Conservation (phyloP, 2,888 invertebrate genomes). For the Conus canariensis region DNA sequence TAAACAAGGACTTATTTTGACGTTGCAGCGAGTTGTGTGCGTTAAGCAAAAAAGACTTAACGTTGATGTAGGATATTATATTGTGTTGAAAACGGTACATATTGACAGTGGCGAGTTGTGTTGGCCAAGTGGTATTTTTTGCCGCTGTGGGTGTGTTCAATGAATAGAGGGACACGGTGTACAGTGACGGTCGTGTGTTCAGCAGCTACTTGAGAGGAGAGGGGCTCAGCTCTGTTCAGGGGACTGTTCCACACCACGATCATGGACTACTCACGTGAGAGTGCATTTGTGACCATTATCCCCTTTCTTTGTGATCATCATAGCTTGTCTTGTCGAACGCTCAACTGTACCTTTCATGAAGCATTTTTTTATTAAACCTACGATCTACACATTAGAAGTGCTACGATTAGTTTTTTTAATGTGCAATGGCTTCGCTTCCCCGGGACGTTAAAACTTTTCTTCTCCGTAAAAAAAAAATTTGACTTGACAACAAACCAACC, state of each 20-base stretch:
- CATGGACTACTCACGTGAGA: neutral
- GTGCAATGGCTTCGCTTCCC: constrained; percentile 1
- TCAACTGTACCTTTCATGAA: constrained; percentile 4
- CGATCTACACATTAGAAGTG: neutral
- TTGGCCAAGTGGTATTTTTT: neutral
- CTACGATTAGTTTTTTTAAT: neutral
- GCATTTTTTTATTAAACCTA: neutral
- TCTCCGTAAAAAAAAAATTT: too few relatives aligned
- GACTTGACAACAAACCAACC: too few relatives aligned
- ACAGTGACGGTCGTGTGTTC: neutral
- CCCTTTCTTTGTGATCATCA: neutral
- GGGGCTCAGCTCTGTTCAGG: too few relatives aligned
- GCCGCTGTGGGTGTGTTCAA: neutral
- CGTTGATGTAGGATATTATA: neutral
- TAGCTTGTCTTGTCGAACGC: neutral
- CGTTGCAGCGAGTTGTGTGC: neutral
- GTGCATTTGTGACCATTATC: constrained; percentile 11
- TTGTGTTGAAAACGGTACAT: neutral
- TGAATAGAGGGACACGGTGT: neutral
- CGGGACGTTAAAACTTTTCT: too few relatives aligned
- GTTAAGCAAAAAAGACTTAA: neutral
- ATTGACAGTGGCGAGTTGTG: neutral
- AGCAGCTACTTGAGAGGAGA: neutral
- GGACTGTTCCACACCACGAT: too few relatives aligned
- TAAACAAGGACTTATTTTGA: neutral